A percentile compares a stretch with the other conserved stretches of the same genome.
phyloP scores from a whole-genome alignment of 2,113 vertebrate genomes.

The Dromas ardeola region DNA sequence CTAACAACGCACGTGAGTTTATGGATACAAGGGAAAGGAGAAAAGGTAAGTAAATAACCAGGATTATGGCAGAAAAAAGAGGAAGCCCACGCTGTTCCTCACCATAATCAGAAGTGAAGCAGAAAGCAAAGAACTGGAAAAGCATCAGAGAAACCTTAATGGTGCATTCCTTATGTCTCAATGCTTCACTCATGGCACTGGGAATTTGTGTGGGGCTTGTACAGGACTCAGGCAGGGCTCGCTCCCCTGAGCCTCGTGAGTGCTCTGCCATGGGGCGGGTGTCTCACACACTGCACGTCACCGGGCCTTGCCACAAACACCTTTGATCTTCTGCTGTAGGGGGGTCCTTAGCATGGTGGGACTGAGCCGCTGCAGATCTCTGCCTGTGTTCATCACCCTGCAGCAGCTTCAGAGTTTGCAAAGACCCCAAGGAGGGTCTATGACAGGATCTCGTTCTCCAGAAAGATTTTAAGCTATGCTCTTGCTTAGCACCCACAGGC shows the following conservation, averaged over 20 bases:
- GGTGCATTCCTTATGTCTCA: rapidly evolving
- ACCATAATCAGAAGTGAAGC: background rate
- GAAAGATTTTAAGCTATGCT: background rate
- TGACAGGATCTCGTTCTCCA: background rate
- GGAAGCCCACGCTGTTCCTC: background rate
- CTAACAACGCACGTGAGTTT: background rate
- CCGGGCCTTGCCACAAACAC: background rate
- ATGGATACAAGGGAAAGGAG: background rate
- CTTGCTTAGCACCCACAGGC: background rate
- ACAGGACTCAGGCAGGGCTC: background rate
- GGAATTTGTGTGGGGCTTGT: background rate
- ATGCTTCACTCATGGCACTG: background rate
- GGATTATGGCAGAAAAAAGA: background rate
- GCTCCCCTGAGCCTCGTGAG: background rate
- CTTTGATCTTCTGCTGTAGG: background rate
- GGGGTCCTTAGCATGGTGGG: background rate
- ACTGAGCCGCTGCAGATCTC: background rate
- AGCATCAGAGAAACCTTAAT: background rate
- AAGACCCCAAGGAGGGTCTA: background rate
- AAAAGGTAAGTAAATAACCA: background rate
- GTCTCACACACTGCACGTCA: background rate
- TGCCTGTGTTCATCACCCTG: background rate
- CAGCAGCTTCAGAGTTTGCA: background rate
- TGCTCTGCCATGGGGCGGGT: background rate
- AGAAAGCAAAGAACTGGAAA: background rate